Evolutionary conservation across 2,888 invertebrate genomes (phyloP).

Genomic region (Ichneumoninae sp.): DNA sequence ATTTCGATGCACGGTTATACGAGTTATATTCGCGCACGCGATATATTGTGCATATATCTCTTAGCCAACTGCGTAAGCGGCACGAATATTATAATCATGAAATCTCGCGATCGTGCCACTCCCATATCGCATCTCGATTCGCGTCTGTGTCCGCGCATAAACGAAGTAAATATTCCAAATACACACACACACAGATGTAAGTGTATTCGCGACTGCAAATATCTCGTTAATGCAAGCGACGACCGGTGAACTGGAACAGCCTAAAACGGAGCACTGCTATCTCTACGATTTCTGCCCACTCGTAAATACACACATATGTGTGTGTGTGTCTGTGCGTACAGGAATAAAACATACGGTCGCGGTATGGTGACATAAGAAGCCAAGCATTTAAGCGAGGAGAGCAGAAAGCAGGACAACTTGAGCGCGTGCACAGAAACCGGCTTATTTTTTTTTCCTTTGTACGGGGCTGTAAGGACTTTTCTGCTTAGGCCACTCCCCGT

Average conservation of each 20-base stretch:
- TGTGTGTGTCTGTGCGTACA: neutral
- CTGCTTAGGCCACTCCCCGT: slow-evolving; percentile 61
- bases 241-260: slow-evolving; percentile 70
- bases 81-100: slow-evolving; percentile 53
- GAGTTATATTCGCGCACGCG: too few species aligned
- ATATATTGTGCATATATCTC: slow-evolving; percentile 8
- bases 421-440: slow-evolving; percentile 49
- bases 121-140: slow-evolving; percentile 64
- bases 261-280: slow-evolving; percentile 53
- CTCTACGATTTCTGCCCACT: slow-evolving; percentile 27
- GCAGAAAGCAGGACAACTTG: slow-evolving; percentile 45
- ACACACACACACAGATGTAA: slow-evolving; percentile 2
- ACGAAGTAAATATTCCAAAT: slow-evolving; percentile 8
- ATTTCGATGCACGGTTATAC: too few species aligned
- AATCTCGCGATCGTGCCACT: slow-evolving; percentile 56
- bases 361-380: slow-evolving; percentile 35
- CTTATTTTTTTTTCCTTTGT: slow-evolving; percentile 33
- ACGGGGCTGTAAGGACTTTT: slow-evolving; percentile 42
- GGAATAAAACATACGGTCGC: neutral
- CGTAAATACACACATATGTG: slow-evolving; percentile 1
- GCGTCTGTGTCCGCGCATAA: neutral
- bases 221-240: slow-evolving; percentile 70
- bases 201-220: slow-evolving; percentile 32
- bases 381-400: neutral
- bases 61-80: slow-evolving; percentile 21